Percentiles rank a stretch among this genome's conserved stretches.
These are phyloP conservation scores for Campylorhamphus procurvoides DNA, from an alignment of 2,113 vertebrate species.

Conservation along the genomic window DNA sequence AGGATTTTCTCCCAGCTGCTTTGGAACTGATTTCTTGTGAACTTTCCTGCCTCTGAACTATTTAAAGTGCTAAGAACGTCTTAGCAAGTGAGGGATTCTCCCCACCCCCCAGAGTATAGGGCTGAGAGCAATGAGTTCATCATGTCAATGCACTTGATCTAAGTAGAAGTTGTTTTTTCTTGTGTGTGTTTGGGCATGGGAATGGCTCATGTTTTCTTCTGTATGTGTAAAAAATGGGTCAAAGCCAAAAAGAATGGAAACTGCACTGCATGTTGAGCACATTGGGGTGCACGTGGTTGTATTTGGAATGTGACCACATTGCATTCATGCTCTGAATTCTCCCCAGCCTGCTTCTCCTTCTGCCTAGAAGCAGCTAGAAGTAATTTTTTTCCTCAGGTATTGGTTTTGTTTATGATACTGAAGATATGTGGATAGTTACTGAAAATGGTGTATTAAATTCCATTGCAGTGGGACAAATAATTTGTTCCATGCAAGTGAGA, in stretches of 20 bases:
- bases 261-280: background rate
- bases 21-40: background rate
- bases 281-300: background rate
- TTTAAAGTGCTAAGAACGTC: slow-evolving; percentile 5
- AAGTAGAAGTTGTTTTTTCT: background rate
- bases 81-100: background rate
- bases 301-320: background rate
- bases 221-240: background rate
- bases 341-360: background rate
- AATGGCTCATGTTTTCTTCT: background rate
- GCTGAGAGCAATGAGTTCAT: background rate
- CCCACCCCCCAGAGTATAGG: background rate
- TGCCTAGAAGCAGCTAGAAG: background rate
- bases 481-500: background rate
- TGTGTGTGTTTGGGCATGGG: background rate
- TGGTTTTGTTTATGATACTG: background rate
- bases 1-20: background rate
- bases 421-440: background rate
- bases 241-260: background rate
- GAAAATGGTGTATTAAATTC: background rate
- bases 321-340: background rate
- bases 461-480: background rate
- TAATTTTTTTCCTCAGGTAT: background rate
- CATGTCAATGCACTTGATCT: background rate
- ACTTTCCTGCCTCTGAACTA: slow-evolving; percentile 30